Evolutionary conservation across 2,888 invertebrate genomes (phyloP).

Genomic region (Drosophila prolongata): DNA sequence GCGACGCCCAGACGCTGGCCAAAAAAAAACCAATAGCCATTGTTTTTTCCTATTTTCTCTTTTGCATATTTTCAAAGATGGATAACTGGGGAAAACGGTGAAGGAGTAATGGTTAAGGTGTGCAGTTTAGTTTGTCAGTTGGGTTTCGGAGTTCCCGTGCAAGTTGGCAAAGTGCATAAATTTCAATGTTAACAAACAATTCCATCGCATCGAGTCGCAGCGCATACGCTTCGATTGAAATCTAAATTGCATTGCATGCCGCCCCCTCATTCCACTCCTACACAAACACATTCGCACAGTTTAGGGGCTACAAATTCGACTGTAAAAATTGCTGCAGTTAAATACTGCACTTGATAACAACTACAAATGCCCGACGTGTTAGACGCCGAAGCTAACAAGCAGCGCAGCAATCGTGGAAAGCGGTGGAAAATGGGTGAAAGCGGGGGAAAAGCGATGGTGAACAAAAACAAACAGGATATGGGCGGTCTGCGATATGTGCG

Average conservation of each 20-base stretch:
- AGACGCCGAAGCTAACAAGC: conserved; percentile 68
- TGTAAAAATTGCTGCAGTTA: conserved; percentile 74
- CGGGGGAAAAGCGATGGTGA: conserved; percentile 35
- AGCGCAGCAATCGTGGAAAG: conserved; percentile 49
- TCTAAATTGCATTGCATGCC: conserved; percentile 70
- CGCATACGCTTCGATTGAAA: conserved; percentile 65
- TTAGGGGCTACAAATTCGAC: conserved; percentile 65
- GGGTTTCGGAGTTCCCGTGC: conserved; percentile 19
- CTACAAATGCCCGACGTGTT: conserved; percentile 68
- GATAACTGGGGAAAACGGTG: conserved; percentile 2
- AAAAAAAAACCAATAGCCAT: neutral
- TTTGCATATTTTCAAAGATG: conserved; percentile 10
- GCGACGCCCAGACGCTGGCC: conserved; percentile 41
- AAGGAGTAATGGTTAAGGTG: conserved; percentile 24
- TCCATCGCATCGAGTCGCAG: conserved; percentile 25
- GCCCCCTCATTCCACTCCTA: conserved; percentile 18
- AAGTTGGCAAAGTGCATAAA: conserved; percentile 56
- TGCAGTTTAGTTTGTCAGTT: conserved; percentile 34
- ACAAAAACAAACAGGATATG: conserved; percentile 73
- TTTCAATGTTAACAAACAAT: conserved; percentile 56
- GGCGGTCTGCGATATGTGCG: conserved; percentile 58
- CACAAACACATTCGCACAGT: conserved; percentile 4
- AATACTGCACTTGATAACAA: conserved; percentile 73
- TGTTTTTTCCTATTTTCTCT: neutral
- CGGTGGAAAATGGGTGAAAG: conserved; percentile 6